phyloP scores from a whole-genome alignment of 1,140 invertebrate genomes.

The Drosophila ohnishii region DNA sequence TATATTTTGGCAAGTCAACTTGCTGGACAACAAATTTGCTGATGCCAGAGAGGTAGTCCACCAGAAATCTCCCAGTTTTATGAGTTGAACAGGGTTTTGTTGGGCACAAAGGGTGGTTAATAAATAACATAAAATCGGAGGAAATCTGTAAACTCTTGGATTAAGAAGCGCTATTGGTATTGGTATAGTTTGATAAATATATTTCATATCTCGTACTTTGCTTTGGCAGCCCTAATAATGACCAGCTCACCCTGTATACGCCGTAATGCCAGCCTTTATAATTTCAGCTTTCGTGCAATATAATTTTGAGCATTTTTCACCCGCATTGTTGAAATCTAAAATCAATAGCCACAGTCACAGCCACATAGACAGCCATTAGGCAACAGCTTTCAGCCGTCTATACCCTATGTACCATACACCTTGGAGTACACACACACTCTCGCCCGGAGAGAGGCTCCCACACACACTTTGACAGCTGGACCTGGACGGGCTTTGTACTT shows the following conservation, averaged over 20 bases:
- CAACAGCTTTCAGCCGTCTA: constrained; percentile 62
- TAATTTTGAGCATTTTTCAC: constrained; percentile 79
- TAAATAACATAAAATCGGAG: neutral
- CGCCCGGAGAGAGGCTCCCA: constrained; percentile 18
- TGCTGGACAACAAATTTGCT: constrained; percentile 62
- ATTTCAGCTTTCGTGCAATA: constrained; percentile 70
- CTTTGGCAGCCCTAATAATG: neutral
- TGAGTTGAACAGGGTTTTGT: constrained; percentile 67
- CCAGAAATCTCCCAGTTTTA: constrained; percentile 51
- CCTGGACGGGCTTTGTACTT: constrained; percentile 55
- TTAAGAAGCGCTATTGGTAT: neutral
- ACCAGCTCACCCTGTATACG: constrained; percentile 51
- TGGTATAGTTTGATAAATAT: neutral
- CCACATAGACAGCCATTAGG: constrained; percentile 62
- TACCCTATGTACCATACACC: constrained; percentile 53
- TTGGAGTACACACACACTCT: constrained; percentile 39
- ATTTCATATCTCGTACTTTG: neutral
- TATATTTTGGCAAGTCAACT: constrained; percentile 71
- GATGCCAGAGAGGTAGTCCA: constrained; percentile 42
- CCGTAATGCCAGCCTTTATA: constrained; percentile 55
- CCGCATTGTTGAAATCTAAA: constrained; percentile 78
- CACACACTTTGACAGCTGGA: constrained; percentile 19
- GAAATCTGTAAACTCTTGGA: neutral
- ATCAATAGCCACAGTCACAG: constrained; percentile 64
- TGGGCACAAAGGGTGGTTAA: constrained; percentile 33